phyloP scores from a whole-genome alignment of 1,140 invertebrate genomes.

The Apolygus lucorum region DNA sequence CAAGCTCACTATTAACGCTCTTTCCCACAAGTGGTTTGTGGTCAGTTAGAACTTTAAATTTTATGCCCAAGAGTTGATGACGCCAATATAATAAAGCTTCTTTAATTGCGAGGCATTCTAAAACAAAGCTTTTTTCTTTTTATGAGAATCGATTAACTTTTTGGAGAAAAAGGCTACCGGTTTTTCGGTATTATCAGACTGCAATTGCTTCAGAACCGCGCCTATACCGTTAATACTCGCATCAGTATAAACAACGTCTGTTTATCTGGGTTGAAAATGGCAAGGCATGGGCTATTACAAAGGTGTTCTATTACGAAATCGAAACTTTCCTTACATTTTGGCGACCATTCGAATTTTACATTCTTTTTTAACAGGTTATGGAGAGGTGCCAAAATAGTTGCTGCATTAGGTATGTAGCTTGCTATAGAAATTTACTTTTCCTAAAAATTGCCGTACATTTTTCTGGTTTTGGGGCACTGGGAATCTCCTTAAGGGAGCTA shows the following conservation, averaged over 20 bases:
- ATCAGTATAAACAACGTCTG: constrained; percentile 38
- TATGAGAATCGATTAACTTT: constrained; percentile 17
- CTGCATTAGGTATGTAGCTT: constrained; percentile 35
- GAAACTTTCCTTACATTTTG: constrained; percentile 37
- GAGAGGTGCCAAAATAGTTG: constrained; percentile 35
- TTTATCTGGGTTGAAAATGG: constrained; percentile 35
- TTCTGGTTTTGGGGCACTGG: constrained; percentile 27
- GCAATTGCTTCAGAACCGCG: constrained; percentile 36
- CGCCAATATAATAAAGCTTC: constrained; percentile 32
- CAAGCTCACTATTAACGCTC: constrained; percentile 27
- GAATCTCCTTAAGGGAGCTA: constrained; percentile 32
- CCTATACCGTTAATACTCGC: constrained; percentile 35
- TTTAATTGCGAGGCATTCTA: constrained; percentile 32
- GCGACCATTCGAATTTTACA: constrained; percentile 35
- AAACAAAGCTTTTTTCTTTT: constrained; percentile 34
- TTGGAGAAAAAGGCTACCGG: constrained; percentile 28
- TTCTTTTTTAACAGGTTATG: constrained; percentile 36
- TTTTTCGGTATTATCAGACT: constrained; percentile 33
- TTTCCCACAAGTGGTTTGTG: constrained; percentile 30
- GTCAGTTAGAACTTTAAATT: constrained; percentile 26
- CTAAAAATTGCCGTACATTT: constrained; percentile 31
- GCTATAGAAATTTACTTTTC: constrained; percentile 31
- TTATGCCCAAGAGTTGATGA: constrained; percentile 28
- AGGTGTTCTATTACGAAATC: constrained; percentile 36
- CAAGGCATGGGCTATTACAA: constrained; percentile 37